Evolutionary conservation across 1,140 invertebrate species (phyloP), one percentile per base, ranked within the genome.

Genomic region (Drosophila ohnishii): DNA sequence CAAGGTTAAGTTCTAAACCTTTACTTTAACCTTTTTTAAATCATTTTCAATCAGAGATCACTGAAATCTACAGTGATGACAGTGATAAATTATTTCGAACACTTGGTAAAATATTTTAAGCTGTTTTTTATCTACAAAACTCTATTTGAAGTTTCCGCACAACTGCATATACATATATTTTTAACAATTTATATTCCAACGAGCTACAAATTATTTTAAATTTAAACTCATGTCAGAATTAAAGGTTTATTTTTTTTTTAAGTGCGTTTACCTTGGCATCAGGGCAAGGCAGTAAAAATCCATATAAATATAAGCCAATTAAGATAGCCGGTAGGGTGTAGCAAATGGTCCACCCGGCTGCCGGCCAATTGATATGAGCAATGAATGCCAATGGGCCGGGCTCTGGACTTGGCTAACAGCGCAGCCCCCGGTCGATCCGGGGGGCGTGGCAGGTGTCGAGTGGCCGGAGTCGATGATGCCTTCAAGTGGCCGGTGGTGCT

Each of bases 281-380:
- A 8, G 35, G n/a, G 0, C 6, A 28, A 6, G 50, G 5, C 30
- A 25, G 65, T 51, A 45, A 57, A 78, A 61, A 58, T 55, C 28
- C 56, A 55, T 76, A 73, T 62, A 66, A 61, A 69, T 78, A 65
- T 62, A 50, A 30, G 58, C 82, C 65, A 78, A 86, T 86, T 78
- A 75, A 32, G 19, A 53, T 48, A 34, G 50, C 56, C 22, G 40
- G 55, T 30, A 66, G 53, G 34, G 30, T 37, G 8, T 14, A 44
- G 25, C 16, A 32, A 42, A 34, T 48, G 19, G 44, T 10, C 19
- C 57, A 48, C 35, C 25, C 34, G 51, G 34, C 51, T 57, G 39
- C 37, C 39, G 63, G 59, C 59, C 64, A 78, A 81, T 78, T 75
- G 59, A 77, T 65, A 62, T 53, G 51, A 75, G 62, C 77, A 74